These are phyloP conservation scores for Pseudomyrmex pallidus DNA, from an alignment of 1,140 invertebrate genomes.

Conservation along the genomic window DNA sequence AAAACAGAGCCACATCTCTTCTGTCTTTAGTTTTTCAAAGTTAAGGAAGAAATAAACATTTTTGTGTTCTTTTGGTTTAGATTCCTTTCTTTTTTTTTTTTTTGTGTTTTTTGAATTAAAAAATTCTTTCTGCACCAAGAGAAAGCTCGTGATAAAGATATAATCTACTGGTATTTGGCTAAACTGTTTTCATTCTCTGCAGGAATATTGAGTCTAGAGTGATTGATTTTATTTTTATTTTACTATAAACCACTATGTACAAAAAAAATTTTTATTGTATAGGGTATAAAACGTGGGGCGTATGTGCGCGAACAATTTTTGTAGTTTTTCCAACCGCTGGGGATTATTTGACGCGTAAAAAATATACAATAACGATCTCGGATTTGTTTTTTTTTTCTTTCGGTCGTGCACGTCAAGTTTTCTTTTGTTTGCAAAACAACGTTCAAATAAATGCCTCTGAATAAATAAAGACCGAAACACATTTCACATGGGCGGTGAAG, in stretches of 20 bases:
- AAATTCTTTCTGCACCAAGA: too few relatives aligned
- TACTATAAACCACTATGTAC: background rate
- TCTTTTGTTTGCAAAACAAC: constrained; percentile 48
- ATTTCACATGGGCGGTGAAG: too few relatives aligned
- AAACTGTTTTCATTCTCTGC: constrained; percentile 10
- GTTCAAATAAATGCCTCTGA: constrained; percentile 46
- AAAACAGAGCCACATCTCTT: background rate
- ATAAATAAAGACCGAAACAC: constrained; percentile 5
- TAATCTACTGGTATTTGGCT: background rate
- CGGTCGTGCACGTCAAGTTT: constrained; percentile 17
- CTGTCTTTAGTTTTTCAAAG: too few relatives aligned
- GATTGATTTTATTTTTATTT: constrained; percentile 43
- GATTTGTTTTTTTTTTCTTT: constrained; percentile 45
- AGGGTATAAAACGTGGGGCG: constrained; percentile 4
- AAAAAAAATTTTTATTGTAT: constrained; percentile 41
- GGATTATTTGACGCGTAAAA: constrained; percentile 49
- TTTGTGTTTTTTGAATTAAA: too few relatives aligned
- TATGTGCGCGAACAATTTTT: constrained; percentile 46
- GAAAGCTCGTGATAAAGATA: background rate
- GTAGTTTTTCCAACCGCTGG: constrained; percentile 45
- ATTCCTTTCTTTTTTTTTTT: background rate
- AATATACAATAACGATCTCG: constrained; percentile 59
- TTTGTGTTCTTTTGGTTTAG: background rate
- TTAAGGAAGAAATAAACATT: background rate
- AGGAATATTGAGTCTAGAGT: background rate